Percentiles rank a stretch among this genome's conserved stretches.
These are phyloP conservation scores for Spinibarbus caldwelli DNA, from an alignment of 2,797 vertebrate genomes.

Conservation along the genomic window DNA sequence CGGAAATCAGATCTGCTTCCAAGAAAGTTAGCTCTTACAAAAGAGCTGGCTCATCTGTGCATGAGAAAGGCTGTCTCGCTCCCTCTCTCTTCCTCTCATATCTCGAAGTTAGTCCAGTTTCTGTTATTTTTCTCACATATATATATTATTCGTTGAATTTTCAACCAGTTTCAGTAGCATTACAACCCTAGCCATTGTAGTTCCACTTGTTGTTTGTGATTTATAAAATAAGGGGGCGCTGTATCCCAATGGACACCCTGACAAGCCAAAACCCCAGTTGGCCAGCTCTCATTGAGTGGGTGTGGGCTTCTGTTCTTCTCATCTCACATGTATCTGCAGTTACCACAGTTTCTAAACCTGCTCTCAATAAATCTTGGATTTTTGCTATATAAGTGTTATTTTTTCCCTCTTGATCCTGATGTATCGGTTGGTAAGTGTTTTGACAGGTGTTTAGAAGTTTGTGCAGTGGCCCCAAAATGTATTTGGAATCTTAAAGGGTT, in stretches of 20 bases:
- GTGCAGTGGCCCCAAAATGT: background rate
- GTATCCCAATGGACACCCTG: conserved; percentile 45
- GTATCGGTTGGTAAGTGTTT: conserved; percentile 15
- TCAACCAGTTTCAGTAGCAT: conserved; percentile 32
- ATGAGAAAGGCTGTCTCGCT: conserved; percentile 17
- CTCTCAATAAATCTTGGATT: conserved; percentile 71
- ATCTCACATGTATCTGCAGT: conserved; percentile 67
- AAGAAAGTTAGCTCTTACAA: conserved; percentile 22
- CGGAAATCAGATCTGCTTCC: background rate
- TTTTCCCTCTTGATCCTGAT: conserved; percentile 39
- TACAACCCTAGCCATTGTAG: conserved; percentile 27
- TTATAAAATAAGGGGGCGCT: conserved; percentile 59
- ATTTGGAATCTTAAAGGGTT: background rate
- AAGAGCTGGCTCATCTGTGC: background rate
- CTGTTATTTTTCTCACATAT: conserved; percentile 27
- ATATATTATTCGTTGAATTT: background rate
- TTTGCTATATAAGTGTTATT: conserved; percentile 51
- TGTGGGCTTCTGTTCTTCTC: conserved; percentile 63
- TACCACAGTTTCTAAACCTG: conserved; percentile 58
- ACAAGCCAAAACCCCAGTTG: conserved; percentile 48
- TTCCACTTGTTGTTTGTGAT: conserved; percentile 55
- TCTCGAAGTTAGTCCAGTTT: conserved; percentile 26
- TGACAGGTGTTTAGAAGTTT: conserved; percentile 24
- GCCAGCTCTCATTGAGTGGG: conserved; percentile 60
- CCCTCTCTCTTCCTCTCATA: background rate